These are phyloP conservation scores for Seira musarum DNA, from an alignment of 2,888 invertebrate species.

Conservation along the genomic window DNA sequence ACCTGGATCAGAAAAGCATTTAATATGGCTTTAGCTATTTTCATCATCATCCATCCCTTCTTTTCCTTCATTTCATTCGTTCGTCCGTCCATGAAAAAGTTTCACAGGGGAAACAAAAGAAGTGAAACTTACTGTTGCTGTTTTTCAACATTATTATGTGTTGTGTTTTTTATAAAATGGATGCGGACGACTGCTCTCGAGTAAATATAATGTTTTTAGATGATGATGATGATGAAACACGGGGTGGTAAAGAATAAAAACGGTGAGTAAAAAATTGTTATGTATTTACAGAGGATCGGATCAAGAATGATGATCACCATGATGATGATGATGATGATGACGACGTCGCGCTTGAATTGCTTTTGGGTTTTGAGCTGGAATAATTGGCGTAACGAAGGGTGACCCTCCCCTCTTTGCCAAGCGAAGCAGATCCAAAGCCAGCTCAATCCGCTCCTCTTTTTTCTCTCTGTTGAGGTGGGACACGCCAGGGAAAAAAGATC, in stretches of 20 bases:
- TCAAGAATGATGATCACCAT: too few relatives aligned
- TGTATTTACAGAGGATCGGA: neutral
- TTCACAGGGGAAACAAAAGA: neutral
- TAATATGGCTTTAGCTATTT: neutral
- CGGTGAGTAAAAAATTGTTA: neutral
- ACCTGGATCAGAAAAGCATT: too few relatives aligned
- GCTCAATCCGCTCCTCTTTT: too few relatives aligned
- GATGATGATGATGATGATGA: too few relatives aligned
- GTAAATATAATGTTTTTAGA: too few relatives aligned
- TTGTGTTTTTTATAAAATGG: neutral
- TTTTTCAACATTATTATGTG: neutral
- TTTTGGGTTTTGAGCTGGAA: conserved; percentile 52
- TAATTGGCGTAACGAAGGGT: conserved; percentile 68
- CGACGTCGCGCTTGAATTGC: conserved; percentile 48
- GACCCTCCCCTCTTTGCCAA: conserved; percentile 57
- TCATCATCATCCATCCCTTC: too few relatives aligned
- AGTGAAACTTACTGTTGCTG: neutral
- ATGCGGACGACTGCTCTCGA: too few relatives aligned
- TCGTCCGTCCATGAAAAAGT: neutral
- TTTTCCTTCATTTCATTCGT: neutral
- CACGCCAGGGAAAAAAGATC: conserved; percentile 7
- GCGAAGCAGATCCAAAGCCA: conserved; percentile 45
- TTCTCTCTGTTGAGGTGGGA: neutral
- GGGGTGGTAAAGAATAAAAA: neutral
- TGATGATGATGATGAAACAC: neutral